phyloP scores from a whole-genome alignment of 2,113 vertebrate species.

The Micromys minutus region DNA sequence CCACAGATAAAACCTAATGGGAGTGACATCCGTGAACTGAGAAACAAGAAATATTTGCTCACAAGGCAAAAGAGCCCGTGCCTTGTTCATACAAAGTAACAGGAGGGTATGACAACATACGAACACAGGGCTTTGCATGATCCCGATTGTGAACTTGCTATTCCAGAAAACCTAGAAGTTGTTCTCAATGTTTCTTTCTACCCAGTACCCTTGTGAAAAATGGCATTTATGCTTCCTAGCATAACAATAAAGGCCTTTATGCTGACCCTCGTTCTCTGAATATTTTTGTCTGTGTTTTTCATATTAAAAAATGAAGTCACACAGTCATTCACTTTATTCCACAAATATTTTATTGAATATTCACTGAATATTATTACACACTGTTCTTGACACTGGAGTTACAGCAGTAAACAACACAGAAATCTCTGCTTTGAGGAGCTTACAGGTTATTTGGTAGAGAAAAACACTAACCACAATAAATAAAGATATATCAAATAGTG shows the following conservation, averaged over 20 bases:
- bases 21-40: neutral
- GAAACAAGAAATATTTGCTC: conserved; percentile 36
- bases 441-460: conserved; percentile 67
- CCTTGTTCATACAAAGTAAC: conserved; percentile 29
- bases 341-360: conserved; percentile 75
- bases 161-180: conserved; percentile 21
- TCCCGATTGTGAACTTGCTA: conserved; percentile 10
- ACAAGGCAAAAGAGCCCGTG: neutral
- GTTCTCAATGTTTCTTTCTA: conserved; percentile 1
- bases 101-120: neutral
- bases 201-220: neutral
- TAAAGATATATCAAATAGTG: conserved; percentile 50
- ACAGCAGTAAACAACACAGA: conserved; percentile 67
- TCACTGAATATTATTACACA: conserved; percentile 63
- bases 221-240: neutral
- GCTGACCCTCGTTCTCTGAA: neutral
- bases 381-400: conserved; percentile 61
- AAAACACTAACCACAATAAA: conserved; percentile 67
- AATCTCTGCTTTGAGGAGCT: conserved; percentile 71
- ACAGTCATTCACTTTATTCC: conserved; percentile 66
- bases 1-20: conserved; percentile 18
- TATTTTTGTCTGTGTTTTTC: conserved; percentile 21
- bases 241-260: neutral
- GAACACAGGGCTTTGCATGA: neutral
- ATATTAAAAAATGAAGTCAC: conserved; percentile 25